Evolutionary conservation across 1,140 invertebrate genomes (phyloP), one percentile per base, ranked within the genome.

Genomic region (Camponotus floridanus): DNA sequence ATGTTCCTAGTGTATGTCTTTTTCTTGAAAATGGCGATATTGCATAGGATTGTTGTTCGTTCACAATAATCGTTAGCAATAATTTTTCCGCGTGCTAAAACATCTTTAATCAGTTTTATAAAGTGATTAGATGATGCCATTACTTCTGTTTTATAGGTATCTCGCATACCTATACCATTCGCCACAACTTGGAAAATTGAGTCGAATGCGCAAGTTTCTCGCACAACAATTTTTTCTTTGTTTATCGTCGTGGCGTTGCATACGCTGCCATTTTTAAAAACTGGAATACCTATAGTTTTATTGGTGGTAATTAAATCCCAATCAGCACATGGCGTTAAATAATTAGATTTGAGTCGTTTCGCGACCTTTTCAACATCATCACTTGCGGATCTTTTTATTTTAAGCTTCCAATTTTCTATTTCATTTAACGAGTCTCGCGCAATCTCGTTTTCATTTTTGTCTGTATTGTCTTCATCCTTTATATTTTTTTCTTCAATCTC

Each of bases 341-440:
- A n/a, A n/a, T n/a, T n/a, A n/a, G n/a, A n/a, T n/a, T n/a, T n/a
- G n/a, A n/a, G n/a, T n/a, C n/a, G n/a, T n/a, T n/a, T n/a, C n/a
- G n/a, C n/a, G n/a, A n/a, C n/a, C n/a, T n/a, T n/a, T n/a, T n/a
- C n/a, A n/a, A n/a, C n/a, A n/a, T n/a, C n/a, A n/a, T n/a, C n/a
- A n/a, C n/a, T n/a, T n/a, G n/a, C n/a, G n/a, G n/a, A n/a, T n/a
- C n/a, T 51, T 61, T 88, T 81, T 57, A 76, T 80, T 48, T 78
- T 45, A 36, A 76, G 78, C 6, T 70, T 70, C 26, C 86, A 76
- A 62, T 85, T 78, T 79, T 87, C 51, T 51, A 62, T 83, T 71
- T 68, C 65, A 65, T 68, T 67, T 76, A 87, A 76, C 45, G 70
- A 33, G 31, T 7, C 26, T 59, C n/a, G 57, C n/a, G n/a, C 57